Percentiles rank a stretch among this genome's conserved stretches.
Conservation (phyloP, 2,113 vertebrate genomes). For the Variabilichromis moorii region DNA sequence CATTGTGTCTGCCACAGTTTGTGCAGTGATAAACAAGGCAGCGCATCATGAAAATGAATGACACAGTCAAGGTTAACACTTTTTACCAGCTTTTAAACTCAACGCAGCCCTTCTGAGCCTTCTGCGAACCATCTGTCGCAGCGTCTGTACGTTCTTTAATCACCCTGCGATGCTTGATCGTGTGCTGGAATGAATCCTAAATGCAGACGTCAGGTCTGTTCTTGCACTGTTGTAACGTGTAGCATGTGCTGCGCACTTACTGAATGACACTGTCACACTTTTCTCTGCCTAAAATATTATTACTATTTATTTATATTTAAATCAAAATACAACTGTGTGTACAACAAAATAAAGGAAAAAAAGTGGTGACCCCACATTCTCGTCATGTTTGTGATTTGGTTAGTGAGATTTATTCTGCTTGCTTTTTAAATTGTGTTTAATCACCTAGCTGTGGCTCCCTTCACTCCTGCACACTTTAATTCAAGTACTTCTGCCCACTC, state of each 20-base stretch:
- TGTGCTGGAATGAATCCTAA: neutral
- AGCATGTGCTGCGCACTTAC: neutral
- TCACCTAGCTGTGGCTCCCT: neutral
- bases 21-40: neutral
- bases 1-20: neutral
- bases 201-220: neutral
- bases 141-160: neutral
- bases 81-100: neutral
- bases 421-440: conserved; percentile 9
- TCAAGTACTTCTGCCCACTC: neutral
- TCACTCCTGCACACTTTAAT: neutral
- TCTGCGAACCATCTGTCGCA: neutral
- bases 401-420: neutral
- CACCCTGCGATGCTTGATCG: neutral
- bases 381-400: neutral
- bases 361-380: neutral
- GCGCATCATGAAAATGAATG: neutral
- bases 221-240: neutral
- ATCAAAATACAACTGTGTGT: neutral
- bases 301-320: conserved; percentile 12
- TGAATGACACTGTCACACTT: neutral
- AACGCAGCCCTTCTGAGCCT: neutral
- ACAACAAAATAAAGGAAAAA: neutral
- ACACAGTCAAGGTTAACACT: neutral
- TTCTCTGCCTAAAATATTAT: neutral